These are phyloP conservation scores for Brachypodius melanocephalos DNA, from an alignment of 2,113 vertebrate species.

Conservation along the genomic window DNA sequence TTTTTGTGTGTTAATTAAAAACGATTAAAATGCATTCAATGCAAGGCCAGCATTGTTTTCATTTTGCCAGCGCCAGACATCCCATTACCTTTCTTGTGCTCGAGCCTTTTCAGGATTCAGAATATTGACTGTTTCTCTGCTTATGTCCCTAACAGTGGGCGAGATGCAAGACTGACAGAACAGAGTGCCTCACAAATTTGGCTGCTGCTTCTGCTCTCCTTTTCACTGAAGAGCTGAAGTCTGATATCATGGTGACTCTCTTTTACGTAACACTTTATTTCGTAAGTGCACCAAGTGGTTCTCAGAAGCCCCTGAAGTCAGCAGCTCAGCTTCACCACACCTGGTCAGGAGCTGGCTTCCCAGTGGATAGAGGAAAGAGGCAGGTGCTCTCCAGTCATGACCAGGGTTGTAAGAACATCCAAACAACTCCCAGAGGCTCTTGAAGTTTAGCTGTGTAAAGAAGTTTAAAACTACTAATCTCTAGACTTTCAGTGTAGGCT, in stretches of 20 bases:
- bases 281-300: background rate
- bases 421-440: background rate
- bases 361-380: background rate
- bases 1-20: background rate
- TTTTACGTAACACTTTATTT: background rate
- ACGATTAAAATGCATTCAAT: background rate
- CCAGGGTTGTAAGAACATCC: background rate
- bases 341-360: background rate
- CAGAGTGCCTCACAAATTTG: background rate
- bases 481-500: background rate
- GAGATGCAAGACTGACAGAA: background rate
- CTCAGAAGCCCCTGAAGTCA: background rate
- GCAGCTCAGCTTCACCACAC: background rate
- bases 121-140: background rate
- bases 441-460: background rate
- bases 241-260: background rate
- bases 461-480: background rate
- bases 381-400: background rate
- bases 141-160: background rate
- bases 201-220: background rate
- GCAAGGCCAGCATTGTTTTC: background rate
- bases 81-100: background rate
- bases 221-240: background rate
- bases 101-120: background rate
- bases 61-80: background rate